These are phyloP conservation scores for Podabrus alpinus DNA, from an alignment of 2,888 invertebrate species.

Conservation along the genomic window DNA sequence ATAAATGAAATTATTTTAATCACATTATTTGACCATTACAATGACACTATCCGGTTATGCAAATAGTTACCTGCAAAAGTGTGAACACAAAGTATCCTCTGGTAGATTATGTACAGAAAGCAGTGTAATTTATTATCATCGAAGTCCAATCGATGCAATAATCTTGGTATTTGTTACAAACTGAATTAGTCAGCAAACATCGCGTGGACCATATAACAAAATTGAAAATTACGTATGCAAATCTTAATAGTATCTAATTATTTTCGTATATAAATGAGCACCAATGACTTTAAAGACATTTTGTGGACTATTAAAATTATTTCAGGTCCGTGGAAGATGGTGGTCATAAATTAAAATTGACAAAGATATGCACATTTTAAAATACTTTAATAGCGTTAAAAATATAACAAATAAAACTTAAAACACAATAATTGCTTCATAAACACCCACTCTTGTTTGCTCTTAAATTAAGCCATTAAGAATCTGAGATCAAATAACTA, in stretches of 20 bases:
- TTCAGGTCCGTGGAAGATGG: conserved; percentile 13
- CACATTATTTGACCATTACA: background rate
- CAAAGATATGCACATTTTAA: conserved; percentile 20
- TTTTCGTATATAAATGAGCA: conserved; percentile 31
- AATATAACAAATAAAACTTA: conserved; percentile 19
- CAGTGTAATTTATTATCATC: conserved; percentile 42
- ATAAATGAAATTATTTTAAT: background rate
- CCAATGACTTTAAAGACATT: conserved; percentile 19
- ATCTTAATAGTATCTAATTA: conserved; percentile 33
- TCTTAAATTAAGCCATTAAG: conserved; percentile 40
- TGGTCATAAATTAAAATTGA: conserved; percentile 20
- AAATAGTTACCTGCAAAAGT: conserved; percentile 40
- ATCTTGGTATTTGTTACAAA: conserved; percentile 20
- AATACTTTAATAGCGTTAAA: conserved; percentile 27
- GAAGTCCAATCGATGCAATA: conserved; percentile 40
- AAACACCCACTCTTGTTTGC: conserved; percentile 36
- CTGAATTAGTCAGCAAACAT: conserved; percentile 24
- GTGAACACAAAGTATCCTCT: conserved; percentile 43
- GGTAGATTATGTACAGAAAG: conserved; percentile 42
- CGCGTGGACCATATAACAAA: conserved; percentile 25
- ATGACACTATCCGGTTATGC: conserved; percentile 41
- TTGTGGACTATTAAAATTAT: conserved; percentile 23
- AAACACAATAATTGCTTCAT: conserved; percentile 37
- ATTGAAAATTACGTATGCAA: conserved; percentile 27
- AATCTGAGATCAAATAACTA: background rate